These are phyloP conservation scores for Andrena minutula DNA, from an alignment of 2,888 invertebrate species.

Conservation along the genomic window DNA sequence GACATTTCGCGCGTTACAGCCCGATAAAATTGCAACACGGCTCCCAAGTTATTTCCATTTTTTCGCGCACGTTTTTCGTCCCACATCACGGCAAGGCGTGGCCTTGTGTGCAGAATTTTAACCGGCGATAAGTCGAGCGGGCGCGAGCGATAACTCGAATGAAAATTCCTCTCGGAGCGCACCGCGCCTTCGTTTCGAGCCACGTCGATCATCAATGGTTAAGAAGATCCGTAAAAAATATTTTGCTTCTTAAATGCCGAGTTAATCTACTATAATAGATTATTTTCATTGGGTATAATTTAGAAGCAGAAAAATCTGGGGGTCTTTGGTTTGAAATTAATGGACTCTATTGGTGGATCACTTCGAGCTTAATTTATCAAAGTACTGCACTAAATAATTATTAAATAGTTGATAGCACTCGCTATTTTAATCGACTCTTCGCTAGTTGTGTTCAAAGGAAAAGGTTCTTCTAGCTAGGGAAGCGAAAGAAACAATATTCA, in stretches of 20 bases:
- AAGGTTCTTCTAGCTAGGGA: neutral
- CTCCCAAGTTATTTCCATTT: constrained; percentile 15
- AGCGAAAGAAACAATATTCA: neutral
- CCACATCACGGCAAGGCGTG: constrained; percentile 36
- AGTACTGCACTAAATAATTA: constrained; percentile 54
- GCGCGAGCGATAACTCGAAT: constrained; percentile 40
- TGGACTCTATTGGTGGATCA: too few relatives aligned
- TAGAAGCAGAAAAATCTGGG: constrained; percentile 3
- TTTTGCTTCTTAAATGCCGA: constrained; percentile 9
- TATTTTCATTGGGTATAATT: constrained; percentile 48
- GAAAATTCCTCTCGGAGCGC: constrained; percentile 42
- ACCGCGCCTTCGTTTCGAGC: neutral
- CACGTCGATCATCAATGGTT: neutral
- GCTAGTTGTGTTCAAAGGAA: neutral
- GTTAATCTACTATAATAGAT: constrained; percentile 17
- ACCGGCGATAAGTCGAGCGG: constrained; percentile 46
- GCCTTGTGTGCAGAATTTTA: constrained; percentile 54
- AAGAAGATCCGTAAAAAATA: constrained; percentile 7
- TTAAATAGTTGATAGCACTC: constrained; percentile 38
- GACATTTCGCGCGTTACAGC: constrained; percentile 12
- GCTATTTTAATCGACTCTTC: constrained; percentile 21
- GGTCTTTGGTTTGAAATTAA: constrained; percentile 4
- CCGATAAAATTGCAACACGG: constrained; percentile 37
- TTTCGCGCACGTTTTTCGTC: constrained; percentile 32
- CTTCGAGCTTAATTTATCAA: neutral